phyloP scores from a whole-genome alignment of 2,797 vertebrate species.

The Gambusia yucatana region DNA sequence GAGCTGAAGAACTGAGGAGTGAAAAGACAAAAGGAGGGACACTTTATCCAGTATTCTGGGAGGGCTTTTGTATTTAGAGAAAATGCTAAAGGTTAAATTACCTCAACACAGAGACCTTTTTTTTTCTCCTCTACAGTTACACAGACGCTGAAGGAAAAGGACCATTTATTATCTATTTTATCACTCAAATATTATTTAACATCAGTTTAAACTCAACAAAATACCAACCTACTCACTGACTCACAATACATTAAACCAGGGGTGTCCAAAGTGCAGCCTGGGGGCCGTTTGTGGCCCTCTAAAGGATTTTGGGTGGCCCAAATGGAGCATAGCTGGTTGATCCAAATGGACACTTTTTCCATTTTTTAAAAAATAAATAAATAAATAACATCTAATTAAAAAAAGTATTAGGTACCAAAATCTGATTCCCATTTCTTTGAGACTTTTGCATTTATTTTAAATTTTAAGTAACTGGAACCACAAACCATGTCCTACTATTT shows the following conservation, averaged over 20 bases:
- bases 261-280: no score
- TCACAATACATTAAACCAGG: neutral
- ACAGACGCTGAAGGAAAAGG: constrained; percentile 52
- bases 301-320: no score
- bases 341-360: no score
- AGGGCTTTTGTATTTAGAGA: constrained; percentile 68
- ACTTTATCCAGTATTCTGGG: constrained; percentile 71
- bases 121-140: constrained; percentile 58
- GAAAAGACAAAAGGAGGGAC: constrained; percentile 75
- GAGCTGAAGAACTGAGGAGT: constrained; percentile 62
- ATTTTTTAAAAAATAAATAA: no score
- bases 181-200: neutral
- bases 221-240: neutral
- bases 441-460: no score
- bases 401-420: no score
- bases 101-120: constrained; percentile 51
- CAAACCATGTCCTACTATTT: no score
- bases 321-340: no score
- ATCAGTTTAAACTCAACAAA: neutral
- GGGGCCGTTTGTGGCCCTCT: no score
- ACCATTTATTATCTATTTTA: neutral
- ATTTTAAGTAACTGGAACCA: no score
- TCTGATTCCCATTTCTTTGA: no score
- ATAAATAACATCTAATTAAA: no score
- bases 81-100: constrained; percentile 79